Percentiles rank a stretch among this genome's conserved stretches.
phyloP scores from a whole-genome alignment of 2,888 invertebrate genomes.

The Phyllotreta striolata region DNA sequence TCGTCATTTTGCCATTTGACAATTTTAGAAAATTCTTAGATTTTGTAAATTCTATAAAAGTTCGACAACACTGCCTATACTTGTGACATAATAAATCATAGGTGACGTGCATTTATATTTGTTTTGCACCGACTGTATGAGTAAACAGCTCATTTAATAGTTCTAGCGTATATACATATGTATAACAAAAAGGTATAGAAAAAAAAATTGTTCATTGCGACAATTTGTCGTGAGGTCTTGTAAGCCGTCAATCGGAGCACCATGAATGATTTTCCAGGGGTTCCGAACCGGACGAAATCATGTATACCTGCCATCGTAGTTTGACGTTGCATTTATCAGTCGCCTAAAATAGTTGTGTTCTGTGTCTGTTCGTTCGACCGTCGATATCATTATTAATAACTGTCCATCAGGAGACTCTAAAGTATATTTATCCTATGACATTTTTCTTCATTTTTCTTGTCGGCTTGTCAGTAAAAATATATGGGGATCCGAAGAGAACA shows the following conservation, averaged over 20 bases:
- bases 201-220: background rate
- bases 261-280: slow-evolving; percentile 37
- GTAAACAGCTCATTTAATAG: too few species aligned
- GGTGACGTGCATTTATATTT: too few species aligned
- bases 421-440: slow-evolving; percentile 36
- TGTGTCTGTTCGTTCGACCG: slow-evolving; percentile 48
- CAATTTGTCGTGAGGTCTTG: slow-evolving; percentile 23
- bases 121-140: too few species aligned
- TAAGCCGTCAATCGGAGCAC: slow-evolving; percentile 29
- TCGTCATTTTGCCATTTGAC: too few species aligned
- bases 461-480: slow-evolving; percentile 33
- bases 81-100: too few species aligned
- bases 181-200: too few species aligned
- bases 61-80: too few species aligned
- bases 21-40: too few species aligned
- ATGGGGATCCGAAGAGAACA: slow-evolving; percentile 21
- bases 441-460: slow-evolving; percentile 36
- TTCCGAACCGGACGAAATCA: slow-evolving; percentile 44
- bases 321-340: slow-evolving; percentile 56
- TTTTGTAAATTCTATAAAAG: too few species aligned
- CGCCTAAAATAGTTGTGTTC: slow-evolving; percentile 53
- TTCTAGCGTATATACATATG: too few species aligned
- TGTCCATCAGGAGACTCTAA: slow-evolving; percentile 50
- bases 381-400: slow-evolving; percentile 60
- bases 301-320: slow-evolving; percentile 51